Base-by-base conservation (phyloP, 30 jellyfish, hydroid and myxozoan genomes). In the Calvadosia cruxmelitensis region DNA sequence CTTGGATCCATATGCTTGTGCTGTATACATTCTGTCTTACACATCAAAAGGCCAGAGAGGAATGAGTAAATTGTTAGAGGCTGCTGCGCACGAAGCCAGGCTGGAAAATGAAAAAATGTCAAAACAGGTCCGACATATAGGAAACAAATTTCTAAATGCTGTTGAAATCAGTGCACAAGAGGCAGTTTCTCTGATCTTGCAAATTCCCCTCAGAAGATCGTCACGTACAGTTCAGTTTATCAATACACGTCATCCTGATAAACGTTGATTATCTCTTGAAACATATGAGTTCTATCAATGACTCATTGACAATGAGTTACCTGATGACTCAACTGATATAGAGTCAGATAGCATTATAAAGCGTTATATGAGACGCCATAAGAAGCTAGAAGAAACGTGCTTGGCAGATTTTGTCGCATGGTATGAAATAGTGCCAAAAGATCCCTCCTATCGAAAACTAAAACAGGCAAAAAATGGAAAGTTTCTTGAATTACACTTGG, bases 151-250 rank as follows among this genome's bases (percentile, higher is more conserved):
- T 50, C n/a, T 70, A 30, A 49, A 70, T 50, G 80, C 80, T 70
- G 74, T 52, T 3, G 80, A 70, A 32, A 52, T 70, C 52, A 70
- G 80, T 70, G 80, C 76, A 33, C 76, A 70, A 32, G 80, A 70
- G 50, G 80, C 80, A 29, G 80, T 70, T 20, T 70, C 49, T 34
- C 33, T 70, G 29, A 28, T 50, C 20, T 29, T 70, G 27, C 80
- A 70, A 31, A 49, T 70, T 49, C 80, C 76, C 29, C 34, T 70
- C 16, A 70, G 70, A 31, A 48, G 74, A 50, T 70, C 80, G 20
- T 70, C 80, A 20, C 48, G 80, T 7, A 29, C 27, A n/a, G 53
- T 50, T 49, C 53, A 70, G 50, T 70, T 70, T 52, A 70, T 70
- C n/a, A 70, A 70, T 51, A 70, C 80, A 3, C 20, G 35, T 12